phyloP scores from a whole-genome alignment of 1,140 invertebrate genomes.

The Lepeophtheirus salmonis region DNA sequence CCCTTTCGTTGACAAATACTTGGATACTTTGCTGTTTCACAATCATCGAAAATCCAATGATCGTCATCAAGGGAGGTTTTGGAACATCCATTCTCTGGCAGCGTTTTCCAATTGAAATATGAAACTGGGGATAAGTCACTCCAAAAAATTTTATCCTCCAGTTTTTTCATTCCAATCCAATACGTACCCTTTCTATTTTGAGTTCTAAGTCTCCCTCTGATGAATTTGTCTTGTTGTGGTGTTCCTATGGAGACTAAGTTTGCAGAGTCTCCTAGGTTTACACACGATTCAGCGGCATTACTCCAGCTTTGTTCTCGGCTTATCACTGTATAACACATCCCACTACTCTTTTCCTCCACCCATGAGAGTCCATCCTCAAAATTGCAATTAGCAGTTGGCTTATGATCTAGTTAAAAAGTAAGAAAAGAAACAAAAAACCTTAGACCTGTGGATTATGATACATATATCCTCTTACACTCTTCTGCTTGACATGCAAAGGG shows the following conservation, averaged over 20 bases:
- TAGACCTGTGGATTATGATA: background rate
- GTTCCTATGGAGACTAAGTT: background rate
- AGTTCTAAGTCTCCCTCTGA: background rate
- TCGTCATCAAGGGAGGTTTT: background rate
- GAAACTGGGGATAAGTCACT: background rate
- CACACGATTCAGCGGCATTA: background rate
- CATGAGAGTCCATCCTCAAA: background rate
- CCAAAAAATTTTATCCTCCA: background rate
- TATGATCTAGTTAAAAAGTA: background rate
- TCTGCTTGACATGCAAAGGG: background rate
- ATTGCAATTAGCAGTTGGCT: background rate
- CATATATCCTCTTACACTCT: no score
- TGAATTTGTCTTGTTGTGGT: background rate
- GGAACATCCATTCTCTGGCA: background rate
- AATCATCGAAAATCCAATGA: background rate
- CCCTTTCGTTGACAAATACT: background rate
- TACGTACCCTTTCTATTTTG: background rate
- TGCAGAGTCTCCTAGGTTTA: background rate
- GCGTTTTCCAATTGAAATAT: background rate
- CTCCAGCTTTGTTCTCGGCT: background rate
- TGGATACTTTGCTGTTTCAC: background rate
- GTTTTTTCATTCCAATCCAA: background rate
- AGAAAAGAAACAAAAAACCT: background rate
- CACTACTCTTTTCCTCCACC: background rate
- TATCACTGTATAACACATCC: background rate